phyloP scores from a whole-genome alignment of 2,888 invertebrate genomes.

The Amblyjoppa proteus region DNA sequence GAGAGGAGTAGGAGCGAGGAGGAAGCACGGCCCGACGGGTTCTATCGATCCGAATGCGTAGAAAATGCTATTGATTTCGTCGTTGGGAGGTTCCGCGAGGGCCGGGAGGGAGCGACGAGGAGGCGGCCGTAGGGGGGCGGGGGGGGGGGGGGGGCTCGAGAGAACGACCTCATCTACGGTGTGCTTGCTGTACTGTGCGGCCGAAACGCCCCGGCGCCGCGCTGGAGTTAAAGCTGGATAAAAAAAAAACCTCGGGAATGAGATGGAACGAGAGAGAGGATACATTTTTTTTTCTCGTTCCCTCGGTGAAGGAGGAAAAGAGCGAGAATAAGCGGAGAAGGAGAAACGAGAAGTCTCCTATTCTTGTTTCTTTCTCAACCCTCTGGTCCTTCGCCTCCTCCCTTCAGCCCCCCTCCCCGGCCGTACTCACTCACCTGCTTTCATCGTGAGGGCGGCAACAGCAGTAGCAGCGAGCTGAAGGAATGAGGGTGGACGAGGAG shows the following conservation, averaged over 20 bases:
- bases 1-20: neutral
- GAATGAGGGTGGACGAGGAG: constrained; percentile 46
- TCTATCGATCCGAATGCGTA: constrained; percentile 80
- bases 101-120: constrained; percentile 7
- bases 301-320: neutral
- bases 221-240: constrained; percentile 27
- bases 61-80: constrained; percentile 80
- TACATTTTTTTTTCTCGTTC: neutral
- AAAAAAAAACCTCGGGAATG: constrained; percentile 13
- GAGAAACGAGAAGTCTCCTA: constrained; percentile 37
- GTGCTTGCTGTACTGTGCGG: constrained; percentile 12
- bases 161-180: constrained; percentile 53
- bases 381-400: constrained; percentile 55
- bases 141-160: constrained; percentile 27
- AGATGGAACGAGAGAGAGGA: constrained; percentile 7
- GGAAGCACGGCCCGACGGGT: constrained; percentile 69
- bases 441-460: constrained; percentile 79
- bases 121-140: neutral
- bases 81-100: constrained; percentile 59
- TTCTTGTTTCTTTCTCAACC: constrained; percentile 50
- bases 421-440: constrained; percentile 75
- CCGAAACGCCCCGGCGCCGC: constrained; percentile 47
- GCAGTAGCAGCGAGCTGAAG: constrained; percentile 59
- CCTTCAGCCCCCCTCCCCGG: constrained; percentile 44
- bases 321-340: neutral